Base-by-base conservation (phyloP, 2,113 vertebrate species). In the Muntiacus reevesi region DNA sequence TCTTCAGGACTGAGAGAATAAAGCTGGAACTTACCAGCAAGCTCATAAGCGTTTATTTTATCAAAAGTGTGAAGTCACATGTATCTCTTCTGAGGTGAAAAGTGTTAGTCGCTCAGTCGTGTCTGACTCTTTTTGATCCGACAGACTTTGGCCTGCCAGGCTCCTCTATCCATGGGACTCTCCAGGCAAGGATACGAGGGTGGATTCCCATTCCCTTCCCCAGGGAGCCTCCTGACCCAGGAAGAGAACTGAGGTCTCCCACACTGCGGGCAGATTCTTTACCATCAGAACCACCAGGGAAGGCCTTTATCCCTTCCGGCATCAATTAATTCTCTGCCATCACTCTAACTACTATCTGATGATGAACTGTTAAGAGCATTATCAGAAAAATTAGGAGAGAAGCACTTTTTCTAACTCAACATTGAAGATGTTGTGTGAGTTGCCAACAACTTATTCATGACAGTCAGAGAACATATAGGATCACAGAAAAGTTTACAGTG, bases 121-220 rank as follows among this genome's bases (percentile, higher is more conserved):
- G n/a, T 71, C n/a, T 36, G 64, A 71, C 9, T 71, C 67, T 71
- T 40, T 71, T 40, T 21, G 40, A 71, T 10, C 5, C 0, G 0
- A 36, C 12, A 5, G 67, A 23, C 19, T 23, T 71, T 40, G 40
- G 19, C n/a, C n/a, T 71, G 19, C 67, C 67, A 71, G n/a, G 67
- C 2, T 71, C 19, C 67, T 40, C 67, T 23, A 40, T 40, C n/a
- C 12, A 40, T 12, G n/a, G 67, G 40, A 40, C 40, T 40, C 67
- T 40, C n/a, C 67, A 71, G n/a, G n/a, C 67, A 71, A 71, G 67
- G 40, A 71, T 40, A 71, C 10, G 6, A 71, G 67, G 67, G n/a
- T 40, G n/a, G 10, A 36, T 71, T 71, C n/a, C 67, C 67, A 71
- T 71, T 71, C 10, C 21, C 19, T 71, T 40, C 67, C 23, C 19